Evolutionary conservation across 2,888 invertebrate genomes (phyloP).

Genomic region (Gnatocerus cornutus): DNA sequence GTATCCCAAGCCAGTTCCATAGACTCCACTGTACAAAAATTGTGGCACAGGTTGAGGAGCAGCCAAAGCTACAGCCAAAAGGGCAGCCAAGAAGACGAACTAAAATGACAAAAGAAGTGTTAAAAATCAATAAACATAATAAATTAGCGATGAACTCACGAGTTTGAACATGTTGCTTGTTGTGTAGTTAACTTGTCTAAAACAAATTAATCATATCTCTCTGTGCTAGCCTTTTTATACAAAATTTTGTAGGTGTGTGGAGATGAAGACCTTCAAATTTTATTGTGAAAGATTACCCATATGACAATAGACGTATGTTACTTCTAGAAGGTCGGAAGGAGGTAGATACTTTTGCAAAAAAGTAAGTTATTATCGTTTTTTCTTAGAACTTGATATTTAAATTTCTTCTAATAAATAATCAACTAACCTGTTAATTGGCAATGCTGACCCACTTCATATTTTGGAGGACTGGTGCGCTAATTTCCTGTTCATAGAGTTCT

Average conservation of each 20-base stretch:
- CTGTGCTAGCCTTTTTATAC: constrained; percentile 20
- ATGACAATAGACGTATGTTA: too few species aligned
- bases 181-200: constrained; percentile 19
- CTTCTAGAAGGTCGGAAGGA: too few species aligned
- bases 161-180: constrained; percentile 33
- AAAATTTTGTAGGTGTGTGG: constrained; percentile 14
- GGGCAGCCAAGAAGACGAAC: constrained; percentile 71
- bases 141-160: constrained; percentile 5
- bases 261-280: too few species aligned
- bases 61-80: constrained; percentile 65
- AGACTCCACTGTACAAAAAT: neutral
- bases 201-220: constrained; percentile 9
- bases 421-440: too few species aligned
- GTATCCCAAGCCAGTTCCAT: constrained; percentile 11
- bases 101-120: neutral
- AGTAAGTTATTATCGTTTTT: neutral
- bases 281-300: too few species aligned
- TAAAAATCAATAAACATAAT: neutral
- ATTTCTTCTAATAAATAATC: too few species aligned
- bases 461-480: neutral
- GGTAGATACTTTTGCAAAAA: too few species aligned
- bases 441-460: neutral
- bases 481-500: constrained; percentile 8
- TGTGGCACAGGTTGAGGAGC: constrained; percentile 50
- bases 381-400: too few species aligned